Evolutionary conservation across 2,797 vertebrate genomes (phyloP).

Genomic region (Tokudaia muenninki): DNA sequence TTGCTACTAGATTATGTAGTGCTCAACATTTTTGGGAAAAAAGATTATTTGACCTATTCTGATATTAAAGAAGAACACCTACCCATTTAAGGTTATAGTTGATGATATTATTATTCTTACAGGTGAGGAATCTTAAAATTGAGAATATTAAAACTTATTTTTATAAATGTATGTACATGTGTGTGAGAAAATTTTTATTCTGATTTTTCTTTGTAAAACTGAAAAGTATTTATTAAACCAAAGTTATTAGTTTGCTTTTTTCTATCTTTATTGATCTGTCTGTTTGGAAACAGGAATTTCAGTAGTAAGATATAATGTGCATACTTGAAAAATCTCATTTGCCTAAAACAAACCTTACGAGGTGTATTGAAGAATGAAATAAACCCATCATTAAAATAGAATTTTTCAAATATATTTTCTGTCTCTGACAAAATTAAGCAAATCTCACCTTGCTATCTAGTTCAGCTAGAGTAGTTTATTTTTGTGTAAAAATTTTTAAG

Average conservation of each 20-base stretch:
- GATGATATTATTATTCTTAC: neutral
- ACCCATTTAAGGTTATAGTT: neutral
- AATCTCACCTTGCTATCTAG: neutral
- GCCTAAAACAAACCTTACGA: neutral
- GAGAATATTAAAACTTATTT: neutral
- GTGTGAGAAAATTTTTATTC: neutral
- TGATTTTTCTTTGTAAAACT: constrained; percentile 37
- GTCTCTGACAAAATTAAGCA: neutral
- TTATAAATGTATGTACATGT: neutral
- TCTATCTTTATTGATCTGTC: neutral
- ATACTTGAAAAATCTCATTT: neutral
- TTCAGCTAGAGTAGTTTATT: neutral
- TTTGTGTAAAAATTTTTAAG: neutral
- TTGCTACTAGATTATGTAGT: neutral
- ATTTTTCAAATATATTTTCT: neutral
- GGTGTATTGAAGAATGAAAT: constrained; percentile 19
- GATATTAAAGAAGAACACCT: neutral
- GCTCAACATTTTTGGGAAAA: neutral
- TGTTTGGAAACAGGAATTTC: neutral
- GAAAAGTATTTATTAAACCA: neutral
- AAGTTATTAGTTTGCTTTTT: neutral
- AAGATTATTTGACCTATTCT: neutral
- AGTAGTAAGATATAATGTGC: neutral
- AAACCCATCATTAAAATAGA: neutral
- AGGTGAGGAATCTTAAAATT: neutral